Evolutionary conservation across 2,113 vertebrate genomes (phyloP), one percentile per base, ranked within the genome.

Genomic region (Cavia porcellus): DNA sequence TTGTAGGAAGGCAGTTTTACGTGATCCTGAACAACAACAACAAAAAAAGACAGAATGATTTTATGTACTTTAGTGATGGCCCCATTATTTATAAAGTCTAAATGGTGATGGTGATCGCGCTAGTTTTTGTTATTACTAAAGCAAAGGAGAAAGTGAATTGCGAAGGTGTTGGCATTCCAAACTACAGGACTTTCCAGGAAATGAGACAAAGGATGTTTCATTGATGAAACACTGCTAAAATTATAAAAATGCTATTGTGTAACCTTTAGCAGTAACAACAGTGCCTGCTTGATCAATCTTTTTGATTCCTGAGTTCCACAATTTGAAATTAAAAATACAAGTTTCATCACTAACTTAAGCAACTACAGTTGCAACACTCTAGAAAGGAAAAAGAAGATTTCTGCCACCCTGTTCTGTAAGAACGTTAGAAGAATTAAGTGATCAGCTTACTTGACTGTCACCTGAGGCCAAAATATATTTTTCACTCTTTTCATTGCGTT

Each of bases 381-480:
- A 72, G 74, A 77, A 8, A 42, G 7, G 24, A 15, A 80, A 95
- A 93, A 32, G 22, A n/a, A 79, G 59, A 7, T 50, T 45, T 38
- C 38, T 81, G 38, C 52, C 52, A 81, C 22, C 22, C 32, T 62
- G 42, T 66, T 92, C 52, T 42, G 4, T 86, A 86, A 85, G 74
- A 95, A 79, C 15, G 17, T 64, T 75, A 2, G 17, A 82, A 90
- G 22, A 52, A 68, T 42, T 52, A 90, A 85, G 19, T 50, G 57
- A 68, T 19, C 45, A 92, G 55, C 19, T 90, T 74, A 70, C 32
- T 92, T 28, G 61, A 82, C 32, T 86, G 89, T 22, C 8, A 77
- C 77, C 28, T 75, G 50, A 90, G 24, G 8, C 10, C 42, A 94
- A 96, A 80, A 70, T n/a, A 14, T 81, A 94, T 83, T 75, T 84